Evolutionary conservation across 2,113 vertebrate genomes (phyloP).

Genomic region (Falcunculus frontatus): DNA sequence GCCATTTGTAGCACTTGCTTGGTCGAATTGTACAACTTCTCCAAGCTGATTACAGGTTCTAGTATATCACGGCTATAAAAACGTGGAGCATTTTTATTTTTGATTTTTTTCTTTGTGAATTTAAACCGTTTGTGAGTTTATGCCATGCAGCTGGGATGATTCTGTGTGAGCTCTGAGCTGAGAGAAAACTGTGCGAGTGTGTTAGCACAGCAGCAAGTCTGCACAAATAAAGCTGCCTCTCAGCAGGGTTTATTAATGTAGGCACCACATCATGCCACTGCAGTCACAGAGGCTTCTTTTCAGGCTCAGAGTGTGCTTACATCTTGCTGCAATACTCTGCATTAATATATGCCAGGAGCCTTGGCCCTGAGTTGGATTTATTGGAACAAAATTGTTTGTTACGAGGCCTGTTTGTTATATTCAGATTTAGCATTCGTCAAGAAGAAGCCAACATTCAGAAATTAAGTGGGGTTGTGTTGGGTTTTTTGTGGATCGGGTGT

Average conservation of each 20-base stretch:
- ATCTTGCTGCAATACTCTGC: neutral
- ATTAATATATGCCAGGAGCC: neutral
- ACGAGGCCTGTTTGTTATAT: neutral
- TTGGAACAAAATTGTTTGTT: neutral
- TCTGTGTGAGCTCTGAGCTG: neutral
- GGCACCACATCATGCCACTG: neutral
- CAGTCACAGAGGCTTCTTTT: neutral
- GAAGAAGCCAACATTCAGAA: neutral
- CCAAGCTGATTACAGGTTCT: neutral
- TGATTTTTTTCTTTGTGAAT: neutral
- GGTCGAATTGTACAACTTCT: neutral
- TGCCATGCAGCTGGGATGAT: neutral
- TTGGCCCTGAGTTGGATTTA: neutral
- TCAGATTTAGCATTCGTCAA: neutral
- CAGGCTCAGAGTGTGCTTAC: neutral
- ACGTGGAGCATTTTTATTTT: accelerated
- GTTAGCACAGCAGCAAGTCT: conserved; percentile 6
- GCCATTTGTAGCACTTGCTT: neutral
- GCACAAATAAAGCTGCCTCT: conserved; percentile 1
- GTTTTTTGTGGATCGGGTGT: neutral
- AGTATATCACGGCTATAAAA: neutral
- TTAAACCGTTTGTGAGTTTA: neutral
- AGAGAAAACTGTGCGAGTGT: neutral
- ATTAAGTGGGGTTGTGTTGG: neutral
- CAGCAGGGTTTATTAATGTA: conserved; percentile 5